Base-by-base conservation (phyloP, 2,888 invertebrate species). In the Erpobdella octoculata region DNA sequence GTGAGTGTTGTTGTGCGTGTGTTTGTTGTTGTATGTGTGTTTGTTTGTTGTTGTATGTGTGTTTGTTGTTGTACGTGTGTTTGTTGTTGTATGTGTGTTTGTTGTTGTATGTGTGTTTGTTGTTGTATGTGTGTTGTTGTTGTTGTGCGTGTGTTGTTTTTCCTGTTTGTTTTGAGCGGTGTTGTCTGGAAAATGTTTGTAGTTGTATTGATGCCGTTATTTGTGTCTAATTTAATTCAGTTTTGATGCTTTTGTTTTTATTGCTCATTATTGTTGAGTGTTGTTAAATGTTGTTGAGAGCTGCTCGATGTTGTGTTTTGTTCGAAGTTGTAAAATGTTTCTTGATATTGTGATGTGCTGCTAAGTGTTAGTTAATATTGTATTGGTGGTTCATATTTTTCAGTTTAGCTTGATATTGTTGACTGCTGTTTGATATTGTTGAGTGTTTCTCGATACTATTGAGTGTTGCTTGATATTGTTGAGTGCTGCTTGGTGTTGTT, bases 1-100 rank as follows among this genome's bases (percentile, higher is more conserved):
- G 82, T 81, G 75, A 75, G 79, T 76, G n/a, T 53, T 28, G 9
- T 41, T 12, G 18, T 41, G 41, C 8, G 8, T 53, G 8, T 53
- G 8, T 25, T 25, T 53, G 53, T 62, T 9, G 9, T 9, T 21
- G 9, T 15, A 58, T 58, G 59, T 21, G 21, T 58, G 12, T 21
- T 21, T n/a, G n/a, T 41, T 12, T 41, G 46, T 41, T 15, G 46
- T 15, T 41, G 46, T 12, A 21, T 67, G 25, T 41, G 21, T 65
- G 1, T 65, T 18, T 35, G 18, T 12, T 2, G 37, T 12, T 38
- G 41, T 67, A 0, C 15, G 12, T 38, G n/a, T 59, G 21, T 46
- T n/a, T 67, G 38, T 67, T 21, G 9, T 9, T 65, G 15, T 33
- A 12, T 33, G 21, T 65, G 31, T n/a, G 25, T 33, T 31, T 62